Evolutionary conservation across 2,113 vertebrate species (phyloP), one percentile per base, ranked within the genome.

Genomic region (Phycodurus eques): DNA sequence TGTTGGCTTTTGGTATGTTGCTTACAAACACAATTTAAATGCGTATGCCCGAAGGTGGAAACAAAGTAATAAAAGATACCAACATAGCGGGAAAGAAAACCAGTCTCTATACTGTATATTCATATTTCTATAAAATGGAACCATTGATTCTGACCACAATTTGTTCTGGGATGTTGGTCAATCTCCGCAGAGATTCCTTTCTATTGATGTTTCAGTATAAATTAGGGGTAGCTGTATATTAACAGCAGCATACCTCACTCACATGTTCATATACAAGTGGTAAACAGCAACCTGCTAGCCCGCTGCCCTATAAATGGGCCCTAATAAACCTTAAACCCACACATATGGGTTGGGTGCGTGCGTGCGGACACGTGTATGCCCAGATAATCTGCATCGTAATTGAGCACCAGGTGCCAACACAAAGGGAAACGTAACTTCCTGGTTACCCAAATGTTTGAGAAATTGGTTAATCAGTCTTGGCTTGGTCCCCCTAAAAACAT

Each of bases 261-360:
- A n/a, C 53, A 60, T 46, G 71, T 71, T 68, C 76, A 31, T 65
- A 66, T 69, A 70, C 8, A 57, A 44, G 70, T 78, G 59, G 75
- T 86, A 76, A 84, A 85, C 83, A 82, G 86, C 74, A 86, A 75
- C 80, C 82, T 70, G 43, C 83, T 71, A 78, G 68, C 74, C 72
- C 71, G 60, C 39, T 62, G 63, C 56, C 65, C 70, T 85, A 79
- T 80, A 73, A 81, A 81, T 76, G 69, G 79, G 56, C 27, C 47
- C 78, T 73, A 85, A 75, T 88, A 82, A 81, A 84, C 57, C 66
- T 42, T 20, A 49, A 46, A 88, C 70, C 90, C 89, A 91, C 91
- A 87, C 86, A 91, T 80, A 71, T 51, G 14, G 64, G 53, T 68
- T 46, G 3, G 42, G 71, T 73, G 17, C 46, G 59, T 44, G 71